phyloP scores from a whole-genome alignment of 2,797 vertebrate genomes.

The Gambusia yucatana region DNA sequence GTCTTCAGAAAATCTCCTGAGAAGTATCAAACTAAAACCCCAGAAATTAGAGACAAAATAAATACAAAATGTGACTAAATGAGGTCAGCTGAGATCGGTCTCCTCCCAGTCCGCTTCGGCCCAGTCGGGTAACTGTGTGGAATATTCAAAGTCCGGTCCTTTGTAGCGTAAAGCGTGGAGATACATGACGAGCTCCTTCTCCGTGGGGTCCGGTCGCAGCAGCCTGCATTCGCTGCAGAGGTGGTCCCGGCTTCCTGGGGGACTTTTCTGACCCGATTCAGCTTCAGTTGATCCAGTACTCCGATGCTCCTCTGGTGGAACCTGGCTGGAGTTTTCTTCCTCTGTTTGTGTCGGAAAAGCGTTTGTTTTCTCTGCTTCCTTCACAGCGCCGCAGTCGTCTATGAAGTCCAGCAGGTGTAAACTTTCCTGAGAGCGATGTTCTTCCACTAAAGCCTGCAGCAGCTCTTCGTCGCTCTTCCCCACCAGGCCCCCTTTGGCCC shows the following conservation, averaged over 20 bases:
- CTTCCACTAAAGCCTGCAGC: slow-evolving; percentile 87
- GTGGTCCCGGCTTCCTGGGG: slow-evolving; percentile 73
- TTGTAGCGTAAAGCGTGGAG: slow-evolving; percentile 95
- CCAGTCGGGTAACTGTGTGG: slow-evolving; percentile 89
- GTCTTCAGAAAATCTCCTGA: neutral
- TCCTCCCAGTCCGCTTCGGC: slow-evolving; percentile 91
- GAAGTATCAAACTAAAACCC: neutral
- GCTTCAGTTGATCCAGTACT: neutral
- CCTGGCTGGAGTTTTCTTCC: neutral
- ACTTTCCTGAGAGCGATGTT: slow-evolving; percentile 88
- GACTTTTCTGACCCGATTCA: neutral
- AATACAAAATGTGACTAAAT: neutral
- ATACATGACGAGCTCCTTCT: slow-evolving; percentile 94
- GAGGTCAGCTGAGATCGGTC: slow-evolving; percentile 35
- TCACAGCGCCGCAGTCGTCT: slow-evolving; percentile 38
- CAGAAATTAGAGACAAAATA: neutral
- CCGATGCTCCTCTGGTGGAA: slow-evolving; percentile 5
- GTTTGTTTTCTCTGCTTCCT: slow-evolving; percentile 21
- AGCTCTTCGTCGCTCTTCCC: slow-evolving; percentile 89
- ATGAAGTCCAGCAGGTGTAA: slow-evolving; percentile 84
- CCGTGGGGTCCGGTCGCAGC: slow-evolving; percentile 86
- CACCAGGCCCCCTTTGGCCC: slow-evolving; percentile 87
- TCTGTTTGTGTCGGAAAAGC: slow-evolving; percentile 13
- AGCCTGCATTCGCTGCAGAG: slow-evolving; percentile 91
- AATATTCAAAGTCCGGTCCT: slow-evolving; percentile 93